Conservation (phyloP, 2,888 invertebrate genomes). For the Thera obeliscata region DNA sequence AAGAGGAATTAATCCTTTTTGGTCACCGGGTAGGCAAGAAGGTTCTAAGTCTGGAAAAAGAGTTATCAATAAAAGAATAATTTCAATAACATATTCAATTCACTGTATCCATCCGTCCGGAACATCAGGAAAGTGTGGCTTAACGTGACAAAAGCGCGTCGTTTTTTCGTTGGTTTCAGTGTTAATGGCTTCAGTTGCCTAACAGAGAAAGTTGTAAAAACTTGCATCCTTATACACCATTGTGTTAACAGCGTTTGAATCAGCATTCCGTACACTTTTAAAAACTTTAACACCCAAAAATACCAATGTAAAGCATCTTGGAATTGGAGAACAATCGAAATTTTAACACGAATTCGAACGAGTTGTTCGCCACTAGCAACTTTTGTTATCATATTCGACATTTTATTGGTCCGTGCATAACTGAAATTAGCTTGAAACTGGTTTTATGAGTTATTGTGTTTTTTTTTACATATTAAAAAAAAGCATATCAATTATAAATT, state of each 20-base stretch:
- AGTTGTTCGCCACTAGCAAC: slow-evolving; percentile 35
- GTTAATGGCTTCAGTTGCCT: slow-evolving; percentile 32
- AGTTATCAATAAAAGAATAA: not conserved
- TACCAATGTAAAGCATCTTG: slow-evolving; percentile 54
- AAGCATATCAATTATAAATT: too few relatives aligned
- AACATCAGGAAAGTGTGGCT: not conserved
- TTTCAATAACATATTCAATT: not conserved
- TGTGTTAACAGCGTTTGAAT: slow-evolving; percentile 51
- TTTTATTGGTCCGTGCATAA: slow-evolving; percentile 18
- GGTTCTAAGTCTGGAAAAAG: too few relatives aligned
- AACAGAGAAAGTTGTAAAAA: slow-evolving; percentile 40
- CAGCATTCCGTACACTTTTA: slow-evolving; percentile 66
- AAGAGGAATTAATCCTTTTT: too few relatives aligned
- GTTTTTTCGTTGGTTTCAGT: slow-evolving; percentile 14
- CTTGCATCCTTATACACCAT: slow-evolving; percentile 38
- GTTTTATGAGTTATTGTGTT: too few relatives aligned
- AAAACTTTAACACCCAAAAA: slow-evolving; percentile 61
- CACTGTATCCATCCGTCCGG: not conserved
- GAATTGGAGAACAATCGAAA: slow-evolving; percentile 76
- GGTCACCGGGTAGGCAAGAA: too few relatives aligned
- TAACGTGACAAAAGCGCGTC: slow-evolving; percentile 5
- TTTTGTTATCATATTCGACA: slow-evolving; percentile 39
- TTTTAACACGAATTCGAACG: slow-evolving; percentile 57
- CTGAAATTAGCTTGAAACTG: too few relatives aligned
- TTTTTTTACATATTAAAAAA: too few relatives aligned